Conservation (phyloP, 2,113 vertebrate species). For the Panurus biarmicus region DNA sequence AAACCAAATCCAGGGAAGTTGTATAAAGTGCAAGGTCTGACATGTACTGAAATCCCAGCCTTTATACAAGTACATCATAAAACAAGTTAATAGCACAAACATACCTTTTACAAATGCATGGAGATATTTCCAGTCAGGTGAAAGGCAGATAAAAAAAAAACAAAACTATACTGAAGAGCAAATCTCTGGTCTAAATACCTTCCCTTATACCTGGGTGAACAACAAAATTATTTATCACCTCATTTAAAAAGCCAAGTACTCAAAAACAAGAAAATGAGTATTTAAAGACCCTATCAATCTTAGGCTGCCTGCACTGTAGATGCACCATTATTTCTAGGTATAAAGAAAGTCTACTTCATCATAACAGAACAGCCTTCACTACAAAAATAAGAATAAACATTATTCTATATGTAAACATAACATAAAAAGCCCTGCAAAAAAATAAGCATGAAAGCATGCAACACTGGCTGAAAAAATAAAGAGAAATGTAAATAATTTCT, state of each 20-base stretch:
- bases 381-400: not conserved
- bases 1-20: not conserved
- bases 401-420: not conserved
- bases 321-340: not conserved
- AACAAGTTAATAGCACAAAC: not conserved
- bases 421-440: not conserved
- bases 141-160: not conserved
- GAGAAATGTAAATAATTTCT: not conserved
- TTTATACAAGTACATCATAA: not conserved
- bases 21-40: not conserved
- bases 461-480: not conserved
- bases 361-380: not conserved
- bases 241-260: conserved; percentile 12
- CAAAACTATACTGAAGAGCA: not conserved
- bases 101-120: not conserved
- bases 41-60: not conserved
- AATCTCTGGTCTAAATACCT: not conserved
- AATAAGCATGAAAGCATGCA: not conserved
- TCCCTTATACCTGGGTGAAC: not conserved
- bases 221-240: not conserved
- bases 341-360: not conserved
- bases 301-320: not conserved
- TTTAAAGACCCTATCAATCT: conserved; percentile 18
- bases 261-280: conserved; percentile 14
- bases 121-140: not conserved